phyloP scores from a whole-genome alignment of 2,888 invertebrate genomes.

The Nomada hirtipes region DNA sequence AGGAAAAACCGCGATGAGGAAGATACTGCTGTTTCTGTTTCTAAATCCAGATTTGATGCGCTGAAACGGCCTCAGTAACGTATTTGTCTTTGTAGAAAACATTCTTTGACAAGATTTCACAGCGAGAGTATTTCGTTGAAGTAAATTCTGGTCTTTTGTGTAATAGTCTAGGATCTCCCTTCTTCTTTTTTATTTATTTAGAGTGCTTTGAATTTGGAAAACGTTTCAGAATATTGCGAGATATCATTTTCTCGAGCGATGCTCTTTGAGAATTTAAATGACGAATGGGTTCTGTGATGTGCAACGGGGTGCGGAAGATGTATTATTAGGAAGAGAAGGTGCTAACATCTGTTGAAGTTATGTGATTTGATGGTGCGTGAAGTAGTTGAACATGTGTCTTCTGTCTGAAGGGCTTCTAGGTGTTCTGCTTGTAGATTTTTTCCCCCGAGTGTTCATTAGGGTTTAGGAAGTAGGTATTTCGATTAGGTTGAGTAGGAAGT shows the following conservation, averaged over 20 bases:
- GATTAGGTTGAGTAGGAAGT: too few species aligned
- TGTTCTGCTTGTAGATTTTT: too few species aligned
- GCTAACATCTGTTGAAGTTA: too few species aligned
- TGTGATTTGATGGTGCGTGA: too few species aligned
- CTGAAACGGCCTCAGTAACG: not conserved
- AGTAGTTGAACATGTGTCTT: too few species aligned
- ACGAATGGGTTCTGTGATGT: not conserved
- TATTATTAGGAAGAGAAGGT: not conserved
- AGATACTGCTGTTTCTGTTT: not conserved
- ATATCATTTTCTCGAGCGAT: not conserved
- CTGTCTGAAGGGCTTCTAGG: too few species aligned
- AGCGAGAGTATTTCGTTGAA: not conserved
- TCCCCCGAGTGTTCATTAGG: too few species aligned
- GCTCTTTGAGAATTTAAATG: not conserved
- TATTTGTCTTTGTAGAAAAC: constrained; percentile 16
- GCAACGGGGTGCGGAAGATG: not conserved
- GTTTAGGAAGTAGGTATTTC: too few species aligned
- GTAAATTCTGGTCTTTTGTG: not conserved
- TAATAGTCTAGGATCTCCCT: not conserved
- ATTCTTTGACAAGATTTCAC: not conserved
- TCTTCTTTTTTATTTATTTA: not conserved
- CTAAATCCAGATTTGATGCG: constrained; percentile 9
- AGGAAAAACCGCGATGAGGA: constrained; percentile 3
- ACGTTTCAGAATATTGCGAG: not conserved
- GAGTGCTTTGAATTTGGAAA: not conserved